Conservation (phyloP, 2,888 invertebrate genomes). For the Tetramorium bicarinatum region DNA sequence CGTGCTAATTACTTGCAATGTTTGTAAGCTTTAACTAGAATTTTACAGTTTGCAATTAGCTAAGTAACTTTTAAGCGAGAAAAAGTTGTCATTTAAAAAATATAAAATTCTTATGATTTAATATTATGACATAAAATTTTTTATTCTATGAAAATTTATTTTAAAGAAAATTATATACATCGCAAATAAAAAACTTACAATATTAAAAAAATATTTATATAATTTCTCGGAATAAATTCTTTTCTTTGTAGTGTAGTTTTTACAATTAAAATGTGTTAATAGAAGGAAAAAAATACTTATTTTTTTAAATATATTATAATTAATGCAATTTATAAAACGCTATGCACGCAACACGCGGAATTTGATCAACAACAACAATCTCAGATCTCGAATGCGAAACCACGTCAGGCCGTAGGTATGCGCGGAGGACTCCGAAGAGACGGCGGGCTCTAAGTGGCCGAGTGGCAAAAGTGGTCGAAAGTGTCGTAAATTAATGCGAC, state of each 20-base stretch:
- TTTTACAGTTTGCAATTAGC: background rate
- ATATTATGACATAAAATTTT: background rate
- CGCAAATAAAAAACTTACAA: background rate
- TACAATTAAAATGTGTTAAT: background rate
- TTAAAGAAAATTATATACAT: background rate
- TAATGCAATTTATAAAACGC: slow-evolving; percentile 26
- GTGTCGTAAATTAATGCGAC: slow-evolving; percentile 74
- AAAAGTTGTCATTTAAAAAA: background rate
- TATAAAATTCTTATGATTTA: background rate
- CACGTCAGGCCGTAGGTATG: slow-evolving; percentile 72
- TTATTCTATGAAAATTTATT: background rate
- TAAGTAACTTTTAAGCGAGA: background rate
- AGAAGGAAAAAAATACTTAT: background rate
- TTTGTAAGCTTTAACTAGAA: background rate
- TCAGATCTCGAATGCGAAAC: slow-evolving; percentile 54
- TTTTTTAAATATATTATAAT: slow-evolving; percentile 1
- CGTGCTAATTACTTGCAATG: background rate
- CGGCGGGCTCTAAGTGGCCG: slow-evolving; percentile 39
- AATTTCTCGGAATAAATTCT: background rate
- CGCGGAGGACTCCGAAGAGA: slow-evolving; percentile 29
- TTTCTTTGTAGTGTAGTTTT: background rate
- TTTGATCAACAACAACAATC: slow-evolving; percentile 49
- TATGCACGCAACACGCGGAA: background rate
- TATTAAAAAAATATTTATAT: background rate
- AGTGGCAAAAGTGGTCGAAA: slow-evolving; percentile 66